Base-by-base conservation (phyloP, 2,888 invertebrate species). In the Neocrepidodera transversa region DNA sequence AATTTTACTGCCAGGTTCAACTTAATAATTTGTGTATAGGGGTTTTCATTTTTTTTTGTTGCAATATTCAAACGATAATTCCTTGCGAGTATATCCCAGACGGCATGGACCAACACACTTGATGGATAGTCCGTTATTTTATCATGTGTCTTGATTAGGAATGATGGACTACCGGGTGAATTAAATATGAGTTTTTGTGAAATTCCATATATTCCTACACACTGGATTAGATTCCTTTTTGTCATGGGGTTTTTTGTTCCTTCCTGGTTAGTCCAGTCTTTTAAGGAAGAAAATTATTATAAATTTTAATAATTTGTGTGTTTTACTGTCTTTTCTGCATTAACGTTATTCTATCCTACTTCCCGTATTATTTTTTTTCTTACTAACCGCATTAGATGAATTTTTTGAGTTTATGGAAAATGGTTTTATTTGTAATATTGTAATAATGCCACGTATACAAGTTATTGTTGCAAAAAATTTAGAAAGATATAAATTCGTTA, bases 11-110 rank as follows among this genome's bases (percentile, higher is more conserved):
- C 10, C 8, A 7, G 38, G 38, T 17, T 38, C 8, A 7, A 17
- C 17, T 38, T 17, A 38, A 38, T 38, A 16, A 17, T 38, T 38
- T 38, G 16, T 17, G 45, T 45, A n/a, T 26, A 7, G 18, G 14
- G 17, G 14, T 28, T 51, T 43, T 20, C 14, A 36, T 38, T 73
- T 75, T 74, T n/a, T n/a, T n/a, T n/a, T n/a, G n/a, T 74, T 71
- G 69, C 72, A 73, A 68, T 72, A 74, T 74, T 74, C 71, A 73
- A 74, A 74, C 72, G 73, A 74, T 73, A 74, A 74, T 74, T 73
- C 66, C 68, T 68, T 66, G 62, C 64, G 67, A 14, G 20, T 63
- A 63, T 62, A 69, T 69, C 65, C 68, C 63, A 67, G 68, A 67
- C 68, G 60, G 67, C 40, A 47, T 60, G 51, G 45, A 51, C 57